Base-by-base conservation (phyloP, 2,797 vertebrate genomes). In the Tangara arthus region DNA sequence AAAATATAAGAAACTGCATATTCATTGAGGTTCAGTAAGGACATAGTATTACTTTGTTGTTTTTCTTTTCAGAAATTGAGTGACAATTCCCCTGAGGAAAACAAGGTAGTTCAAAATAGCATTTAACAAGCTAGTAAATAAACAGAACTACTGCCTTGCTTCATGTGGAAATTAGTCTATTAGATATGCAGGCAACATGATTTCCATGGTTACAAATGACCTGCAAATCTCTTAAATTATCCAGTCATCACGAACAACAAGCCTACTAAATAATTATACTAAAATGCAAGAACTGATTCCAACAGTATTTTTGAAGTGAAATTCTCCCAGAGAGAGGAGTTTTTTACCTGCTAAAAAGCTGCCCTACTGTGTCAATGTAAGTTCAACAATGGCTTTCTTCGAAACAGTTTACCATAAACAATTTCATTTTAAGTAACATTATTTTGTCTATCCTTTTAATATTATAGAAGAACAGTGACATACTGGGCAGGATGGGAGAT, bases 161-260 rank as follows among this genome's bases (percentile, higher is more conserved):
- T 96, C 92, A 70, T 82, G 93, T 95, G 94, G 84, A 97, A 97
- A 97, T 96, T 94, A 96, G 94, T 73, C 96, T 97, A 97, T 96
- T 96, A 96, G 82, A 90, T 95, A 97, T 92, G 89, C 95, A 97
- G 83, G 63, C 70, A 96, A 96, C 90, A 88, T 52, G 35, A 96
- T 97, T 97, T 96, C 97, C 96, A 97, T 97, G 96, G 97, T 97
- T 97, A 97, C 97, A 97, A 97, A 97, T 97, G 95, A 95, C 95
- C 96, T 95, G 89, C 61, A 97, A 97, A 97, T 97, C 92, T 97
- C 76, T 82, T 87, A 97, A 96, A 97, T 97, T 97, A 97, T 95
- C 95, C 93, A 96, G 86, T 91, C 96, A 96, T 96, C 91, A 94
- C 1, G 60, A 97, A 94, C 72, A 97, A 93, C 87, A 95, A 90